Base-by-base conservation (phyloP, 1,140 invertebrate species). In the Zophobas morio region DNA sequence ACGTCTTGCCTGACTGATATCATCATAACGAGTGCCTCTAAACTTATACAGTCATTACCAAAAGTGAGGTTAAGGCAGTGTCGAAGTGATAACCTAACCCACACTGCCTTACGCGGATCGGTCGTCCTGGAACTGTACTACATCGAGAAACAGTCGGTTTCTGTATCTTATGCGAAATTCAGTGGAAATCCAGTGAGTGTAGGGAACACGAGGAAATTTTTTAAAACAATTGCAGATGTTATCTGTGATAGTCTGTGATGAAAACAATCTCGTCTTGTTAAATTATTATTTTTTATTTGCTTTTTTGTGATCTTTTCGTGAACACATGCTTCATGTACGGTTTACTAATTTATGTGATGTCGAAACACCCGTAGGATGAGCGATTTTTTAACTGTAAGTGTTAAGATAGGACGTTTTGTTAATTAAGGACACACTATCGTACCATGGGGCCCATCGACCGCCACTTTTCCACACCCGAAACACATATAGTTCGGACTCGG, bases 211-310 rank as follows among this genome's bases (percentile, higher is more conserved):
- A 20, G 20, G 20, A 20, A 20, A 20, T 20, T 20, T 20, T 20
- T 20, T 20, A 20, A 75, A 73, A 80, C 75, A 82, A 85, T 85
- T 85, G 82, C 85, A 86, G 84, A 85, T 84, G 78, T 81, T 82
- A 83, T 85, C 83, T 86, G 84, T 84, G 82, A 84, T 85, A 85
- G 81, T 80, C 81, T 86, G 84, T 86, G 84, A 85, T 86, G 81
- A 80, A 80, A 82, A 81, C 66, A 82, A 76, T 71, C 53, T 53
- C 56, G 53, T 79, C 49, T 76, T 78, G 53, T 70, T 51, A 51
- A 51, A 51, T 51, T 51, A 51, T 51, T 51, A 51, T 75, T 78
- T 75, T 36, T 73, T 63, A 74, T 75, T 70, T 42, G 39, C 60
- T 76, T 78, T 37, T 70, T 74, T 75, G n/a, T 73, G 71, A 73